Evolutionary conservation across 2,888 invertebrate genomes (phyloP).

Genomic region (Mesorhabditis spiculigera): DNA sequence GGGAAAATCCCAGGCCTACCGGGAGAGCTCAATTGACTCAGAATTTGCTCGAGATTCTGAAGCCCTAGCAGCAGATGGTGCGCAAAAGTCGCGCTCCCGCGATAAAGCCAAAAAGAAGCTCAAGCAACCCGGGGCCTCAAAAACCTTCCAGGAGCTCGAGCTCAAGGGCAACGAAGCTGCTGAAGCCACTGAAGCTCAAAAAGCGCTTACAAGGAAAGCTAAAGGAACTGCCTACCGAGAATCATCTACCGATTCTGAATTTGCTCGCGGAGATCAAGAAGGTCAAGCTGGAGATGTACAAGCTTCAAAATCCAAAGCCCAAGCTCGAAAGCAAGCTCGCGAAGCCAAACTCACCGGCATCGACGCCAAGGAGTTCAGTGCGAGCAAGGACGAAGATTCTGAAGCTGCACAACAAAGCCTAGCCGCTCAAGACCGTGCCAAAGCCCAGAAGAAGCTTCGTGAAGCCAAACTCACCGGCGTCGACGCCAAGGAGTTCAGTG

Average conservation of each 20-base stretch:
- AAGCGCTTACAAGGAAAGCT: background rate
- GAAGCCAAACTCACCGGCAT: too few relatives aligned
- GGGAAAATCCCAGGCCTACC: background rate
- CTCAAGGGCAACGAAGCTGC: slow-evolving; percentile 2
- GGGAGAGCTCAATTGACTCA: background rate
- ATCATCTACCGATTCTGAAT: background rate
- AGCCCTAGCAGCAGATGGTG: too few relatives aligned
- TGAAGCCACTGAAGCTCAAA: background rate
- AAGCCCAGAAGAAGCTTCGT: too few relatives aligned
- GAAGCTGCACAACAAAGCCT: too few relatives aligned
- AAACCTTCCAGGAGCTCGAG: background rate
- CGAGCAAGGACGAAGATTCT: too few relatives aligned
- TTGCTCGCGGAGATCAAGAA: background rate
- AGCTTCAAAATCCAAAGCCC: background rate
- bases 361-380: too few relatives aligned
- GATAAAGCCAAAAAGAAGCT: background rate
- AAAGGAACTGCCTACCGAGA: background rate
- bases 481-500: too few relatives aligned
- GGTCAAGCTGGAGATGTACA: background rate
- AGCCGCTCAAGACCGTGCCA: too few relatives aligned
- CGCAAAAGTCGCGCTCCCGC: too few relatives aligned
- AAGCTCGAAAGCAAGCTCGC: background rate
- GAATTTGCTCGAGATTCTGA: too few relatives aligned
- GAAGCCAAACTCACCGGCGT: too few relatives aligned
- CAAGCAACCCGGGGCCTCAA: background rate